These are phyloP conservation scores for Salticus scenicus DNA, from an alignment of 2,888 invertebrate genomes.

Conservation along the genomic window DNA sequence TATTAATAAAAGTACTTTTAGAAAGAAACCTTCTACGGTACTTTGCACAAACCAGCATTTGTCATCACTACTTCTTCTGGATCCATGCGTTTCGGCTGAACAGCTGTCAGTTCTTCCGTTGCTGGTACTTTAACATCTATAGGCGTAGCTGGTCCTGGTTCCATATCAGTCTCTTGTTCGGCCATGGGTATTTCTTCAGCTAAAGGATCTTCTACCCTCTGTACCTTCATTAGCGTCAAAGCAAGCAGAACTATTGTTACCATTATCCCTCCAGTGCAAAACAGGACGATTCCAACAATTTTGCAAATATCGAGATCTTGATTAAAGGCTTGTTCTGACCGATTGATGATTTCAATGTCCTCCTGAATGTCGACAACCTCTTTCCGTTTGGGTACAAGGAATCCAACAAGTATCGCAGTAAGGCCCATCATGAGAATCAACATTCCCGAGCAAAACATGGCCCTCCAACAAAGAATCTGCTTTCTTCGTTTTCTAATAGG, in stretches of 20 bases:
- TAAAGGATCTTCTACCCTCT: conserved; percentile 31
- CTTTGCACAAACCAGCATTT: conserved; percentile 66
- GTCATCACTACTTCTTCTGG: conserved; percentile 69
- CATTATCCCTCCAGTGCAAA: conserved; percentile 78
- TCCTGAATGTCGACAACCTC: conserved; percentile 75
- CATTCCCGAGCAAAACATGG: conserved; percentile 74
- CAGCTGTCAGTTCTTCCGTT: conserved; percentile 74
- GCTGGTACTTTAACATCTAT: conserved; percentile 74
- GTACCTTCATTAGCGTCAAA: conserved; percentile 76
- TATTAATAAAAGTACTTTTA: too few relatives aligned
- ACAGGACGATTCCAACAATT: conserved; percentile 77
- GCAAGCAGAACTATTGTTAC: conserved; percentile 77
- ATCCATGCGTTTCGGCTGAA: conserved; percentile 75
- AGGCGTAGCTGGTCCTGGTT: conserved; percentile 13
- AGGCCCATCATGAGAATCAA: conserved; percentile 77
- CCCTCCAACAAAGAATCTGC: conserved; percentile 43
- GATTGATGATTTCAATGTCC: conserved; percentile 76
- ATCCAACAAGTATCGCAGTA: conserved; percentile 77
- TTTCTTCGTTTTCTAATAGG: conserved; percentile 48
- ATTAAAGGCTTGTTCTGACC: conserved; percentile 77
- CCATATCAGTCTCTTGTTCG: background rate
- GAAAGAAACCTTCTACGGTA: conserved; percentile 31
- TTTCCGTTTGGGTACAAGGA: conserved; percentile 77
- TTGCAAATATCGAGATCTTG: conserved; percentile 77
- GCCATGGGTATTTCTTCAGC: conserved; percentile 35